These are phyloP conservation scores for Samia ricini DNA, from an alignment of 1,140 invertebrate genomes.

Conservation along the genomic window DNA sequence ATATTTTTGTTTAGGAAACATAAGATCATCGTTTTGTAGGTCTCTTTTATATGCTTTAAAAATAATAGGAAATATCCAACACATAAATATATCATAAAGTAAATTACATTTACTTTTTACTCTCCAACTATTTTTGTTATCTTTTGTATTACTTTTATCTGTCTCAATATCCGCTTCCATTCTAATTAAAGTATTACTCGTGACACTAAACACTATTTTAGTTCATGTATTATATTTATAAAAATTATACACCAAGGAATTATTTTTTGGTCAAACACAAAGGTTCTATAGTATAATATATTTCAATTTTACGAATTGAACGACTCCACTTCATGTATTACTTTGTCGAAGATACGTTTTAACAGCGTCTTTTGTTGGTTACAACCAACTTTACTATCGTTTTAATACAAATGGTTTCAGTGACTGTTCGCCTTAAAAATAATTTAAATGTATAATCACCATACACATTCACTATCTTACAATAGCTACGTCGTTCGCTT, in stretches of 20 bases:
- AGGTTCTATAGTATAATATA: no score
- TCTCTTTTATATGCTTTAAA: constrained; percentile 28
- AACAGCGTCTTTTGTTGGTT: background rate
- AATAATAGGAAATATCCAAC: constrained; percentile 35
- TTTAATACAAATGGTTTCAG: background rate
- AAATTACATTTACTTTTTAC: constrained; percentile 23
- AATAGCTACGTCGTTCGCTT: no score
- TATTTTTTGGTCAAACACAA: no score
- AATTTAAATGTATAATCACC: background rate
- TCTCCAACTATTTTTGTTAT: constrained; percentile 10
- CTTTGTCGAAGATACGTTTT: background rate
- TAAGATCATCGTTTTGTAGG: constrained; percentile 30
- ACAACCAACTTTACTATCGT: background rate
- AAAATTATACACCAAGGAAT: no score
- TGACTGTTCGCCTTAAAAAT: background rate
- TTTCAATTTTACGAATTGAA: background rate
- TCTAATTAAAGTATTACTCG: background rate
- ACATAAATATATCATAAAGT: constrained; percentile 26
- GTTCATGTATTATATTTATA: background rate
- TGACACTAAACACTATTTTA: background rate
- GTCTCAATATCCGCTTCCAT: background rate
- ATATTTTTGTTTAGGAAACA: constrained; percentile 1
- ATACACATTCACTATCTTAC: no score
- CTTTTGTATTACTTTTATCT: background rate
- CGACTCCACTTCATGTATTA: background rate